Conservation (phyloP, 2,888 invertebrate genomes). For the Melolontha melolontha region DNA sequence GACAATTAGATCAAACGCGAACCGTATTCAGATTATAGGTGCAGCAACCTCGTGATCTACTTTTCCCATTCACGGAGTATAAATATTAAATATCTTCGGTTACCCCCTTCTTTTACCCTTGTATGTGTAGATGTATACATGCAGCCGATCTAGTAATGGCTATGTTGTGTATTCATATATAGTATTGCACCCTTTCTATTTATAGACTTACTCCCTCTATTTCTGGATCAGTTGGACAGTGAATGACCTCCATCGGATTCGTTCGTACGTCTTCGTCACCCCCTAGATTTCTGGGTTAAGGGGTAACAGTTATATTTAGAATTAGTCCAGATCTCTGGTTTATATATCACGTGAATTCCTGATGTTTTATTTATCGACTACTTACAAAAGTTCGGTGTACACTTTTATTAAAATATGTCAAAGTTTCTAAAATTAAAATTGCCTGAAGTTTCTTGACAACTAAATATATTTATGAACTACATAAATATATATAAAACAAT, state of each 20-base stretch:
- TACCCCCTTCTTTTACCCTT: conserved; percentile 28
- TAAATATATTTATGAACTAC: too few relatives aligned
- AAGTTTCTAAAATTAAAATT: too few relatives aligned
- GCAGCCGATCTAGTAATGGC: too few relatives aligned
- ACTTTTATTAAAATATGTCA: too few relatives aligned
- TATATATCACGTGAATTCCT: not conserved
- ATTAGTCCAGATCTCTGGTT: conserved; percentile 18
- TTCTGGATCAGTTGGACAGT: conserved; percentile 52
- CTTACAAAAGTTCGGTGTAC: too few relatives aligned
- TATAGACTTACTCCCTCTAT: conserved; percentile 50
- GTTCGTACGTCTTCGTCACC: conserved; percentile 48
- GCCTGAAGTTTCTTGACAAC: too few relatives aligned
- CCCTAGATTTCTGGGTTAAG: conserved; percentile 43
- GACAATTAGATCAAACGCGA: conserved; percentile 5
- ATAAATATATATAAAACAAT: too few relatives aligned
- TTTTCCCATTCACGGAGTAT: conserved; percentile 44
- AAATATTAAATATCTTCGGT: conserved; percentile 49
- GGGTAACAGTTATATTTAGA: conserved; percentile 49
- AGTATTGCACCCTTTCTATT: conserved; percentile 46
- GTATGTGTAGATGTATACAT: too few relatives aligned
- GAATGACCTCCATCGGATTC: conserved; percentile 53
- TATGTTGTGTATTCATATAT: conserved; percentile 15
- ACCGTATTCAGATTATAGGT: conserved; percentile 40
- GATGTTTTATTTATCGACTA: not conserved
- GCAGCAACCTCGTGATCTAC: conserved; percentile 51